Evolutionary conservation across 2,888 invertebrate species (phyloP), one percentile per base, ranked within the genome.

Genomic region (Pterobdella sp.): DNA sequence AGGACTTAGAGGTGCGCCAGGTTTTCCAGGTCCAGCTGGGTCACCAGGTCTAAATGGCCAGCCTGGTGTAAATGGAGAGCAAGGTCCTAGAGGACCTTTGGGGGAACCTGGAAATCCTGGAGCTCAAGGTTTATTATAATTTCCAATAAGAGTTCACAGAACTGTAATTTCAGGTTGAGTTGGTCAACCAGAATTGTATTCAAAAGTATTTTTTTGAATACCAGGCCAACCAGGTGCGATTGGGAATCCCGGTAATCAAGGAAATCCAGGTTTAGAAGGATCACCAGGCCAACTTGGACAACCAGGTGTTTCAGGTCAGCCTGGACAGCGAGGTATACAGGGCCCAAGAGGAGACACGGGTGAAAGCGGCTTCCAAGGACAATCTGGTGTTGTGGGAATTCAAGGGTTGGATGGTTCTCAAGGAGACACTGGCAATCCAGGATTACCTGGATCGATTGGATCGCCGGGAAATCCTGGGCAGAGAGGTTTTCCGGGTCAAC

Each of bases 221-320:
- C 3, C 65, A 65, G 65, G 65, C 4, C 65, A 35, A 22, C 31
- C 32, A 26, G 68, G 68, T 7, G 68, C 22, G 14, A 7, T 29
- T 3, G 79, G 79, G 65, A 69, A 70, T 34, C 66, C 71, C 26
- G 81, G 80, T 72, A 73, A 78, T 2, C 68, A 78, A 22, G 81
- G 81, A 42, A 70, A 76, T 14, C 7, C 35, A 18, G 37, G 37
- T 31, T 68, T 31, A 10, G 2, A 3, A 68, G 81, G 81, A 68
- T 74, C 77, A 22, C 76, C 77, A 29, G 81, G 81, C 66, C 78
- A 78, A 76, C 79, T 14, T 80, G 81, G 65, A 73, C 77, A 7
- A 76, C 78, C 71, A 80, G 80, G 72, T 3, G 10, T n/a, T 7
- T 2, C 26, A 7, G 22, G 29, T 31, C 36, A 35, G 32, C n/a